Evolutionary conservation across 1,140 invertebrate species (phyloP), one percentile per base, ranked within the genome.

Genomic region (Anadara kagoshimensis): DNA sequence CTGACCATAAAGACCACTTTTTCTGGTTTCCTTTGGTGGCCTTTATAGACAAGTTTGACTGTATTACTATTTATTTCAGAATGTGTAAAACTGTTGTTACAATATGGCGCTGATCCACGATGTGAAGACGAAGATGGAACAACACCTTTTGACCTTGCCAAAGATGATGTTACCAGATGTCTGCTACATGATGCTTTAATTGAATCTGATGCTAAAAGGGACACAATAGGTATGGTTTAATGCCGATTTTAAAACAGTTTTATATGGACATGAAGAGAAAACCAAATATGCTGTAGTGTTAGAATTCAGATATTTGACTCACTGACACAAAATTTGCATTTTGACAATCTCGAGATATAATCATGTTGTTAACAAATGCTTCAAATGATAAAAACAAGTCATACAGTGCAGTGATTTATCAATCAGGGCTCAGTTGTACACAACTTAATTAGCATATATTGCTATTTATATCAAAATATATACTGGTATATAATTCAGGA

Each of bases 101-200:
- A 69, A 49, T 61, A 72, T 63, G 68, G 74, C 47, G 79, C 73
- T 22, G 74, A 78, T 44, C 76, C 79, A 0, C 43, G 70, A 29
- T 7, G 59, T 69, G 72, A 79, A 49, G 76, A 78, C 53, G 75
- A 79, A 53, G 74, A 79, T 66, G 71, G 76, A 41, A 77, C 79
- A 8, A 78, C 72, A 26, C 64, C 79, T 14, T 65, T 81, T 45
- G 79, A 81, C 36, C 69, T 81, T 12, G 73, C 78, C 12, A 76
- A 75, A 41, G 69, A 80, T 49, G 47, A 70, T 41, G 45, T 56
- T 1, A 66, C 63, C 12, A 58, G 56, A 24, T 24, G 54, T 1
- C 10, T 75, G 11, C 69, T 80, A 18, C 78, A 80, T 63, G 75
- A 77, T 64, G 57, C 66, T 20, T 45, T 78, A 8, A 77, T 75